These are phyloP conservation scores for Lasioglossum albipes DNA, from an alignment of 1,140 invertebrate species.

Conservation along the genomic window DNA sequence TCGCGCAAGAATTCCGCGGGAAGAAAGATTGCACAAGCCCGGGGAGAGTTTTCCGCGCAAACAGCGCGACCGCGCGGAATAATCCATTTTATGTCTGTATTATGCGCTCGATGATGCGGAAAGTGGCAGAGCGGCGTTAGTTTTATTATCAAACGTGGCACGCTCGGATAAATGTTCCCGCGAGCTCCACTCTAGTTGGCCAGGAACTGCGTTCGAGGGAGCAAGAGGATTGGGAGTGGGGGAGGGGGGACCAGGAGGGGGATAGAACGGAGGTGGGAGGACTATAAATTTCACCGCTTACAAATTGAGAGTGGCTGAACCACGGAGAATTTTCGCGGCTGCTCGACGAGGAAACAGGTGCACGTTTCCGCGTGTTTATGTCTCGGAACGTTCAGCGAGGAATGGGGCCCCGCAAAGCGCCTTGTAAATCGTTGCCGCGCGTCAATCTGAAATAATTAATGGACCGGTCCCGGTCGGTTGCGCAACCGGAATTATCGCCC, in stretches of 20 bases:
- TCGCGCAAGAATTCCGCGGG: not conserved
- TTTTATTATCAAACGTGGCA: constrained; percentile 36
- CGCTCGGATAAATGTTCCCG: constrained; percentile 30
- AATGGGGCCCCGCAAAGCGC: constrained; percentile 26
- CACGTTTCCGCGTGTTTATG: constrained; percentile 44
- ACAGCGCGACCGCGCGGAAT: constrained; percentile 25
- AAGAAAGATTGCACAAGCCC: constrained; percentile 23
- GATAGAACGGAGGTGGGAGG: too few species aligned
- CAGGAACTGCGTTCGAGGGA: too few species aligned
- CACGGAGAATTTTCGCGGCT: constrained; percentile 21
- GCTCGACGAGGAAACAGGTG: constrained; percentile 40
- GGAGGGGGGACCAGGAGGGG: not conserved
- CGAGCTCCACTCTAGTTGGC: constrained; percentile 1
- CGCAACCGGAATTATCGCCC: constrained; percentile 50
- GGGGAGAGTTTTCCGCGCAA: constrained; percentile 20
- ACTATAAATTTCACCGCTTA: constrained; percentile 44
- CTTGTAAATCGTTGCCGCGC: constrained; percentile 49
- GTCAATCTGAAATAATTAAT: constrained; percentile 62
- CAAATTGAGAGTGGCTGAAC: constrained; percentile 40
- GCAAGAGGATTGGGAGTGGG: not conserved
- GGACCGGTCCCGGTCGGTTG: constrained; percentile 28
- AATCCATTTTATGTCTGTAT: constrained; percentile 44
- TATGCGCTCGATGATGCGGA: constrained; percentile 47
- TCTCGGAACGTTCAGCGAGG: constrained; percentile 17
- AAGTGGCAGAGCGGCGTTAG: constrained; percentile 20